Base-by-base conservation (phyloP, 2,113 vertebrate species). In the Erythrocercus mccallii region DNA sequence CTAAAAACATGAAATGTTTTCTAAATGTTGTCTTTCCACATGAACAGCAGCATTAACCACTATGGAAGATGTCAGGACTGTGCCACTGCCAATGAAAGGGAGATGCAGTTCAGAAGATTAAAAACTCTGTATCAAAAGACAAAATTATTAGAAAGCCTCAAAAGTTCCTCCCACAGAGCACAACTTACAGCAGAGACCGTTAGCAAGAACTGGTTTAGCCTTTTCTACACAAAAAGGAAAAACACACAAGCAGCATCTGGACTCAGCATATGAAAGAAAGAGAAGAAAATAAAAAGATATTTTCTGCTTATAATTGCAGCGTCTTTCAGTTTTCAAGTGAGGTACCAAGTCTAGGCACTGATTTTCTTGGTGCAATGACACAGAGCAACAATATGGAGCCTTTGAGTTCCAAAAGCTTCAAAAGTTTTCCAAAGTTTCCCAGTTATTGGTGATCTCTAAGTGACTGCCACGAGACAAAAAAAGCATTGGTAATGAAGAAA, bases 381-480 rank as follows among this genome's bases (percentile, higher is more conserved):
- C 5, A 11, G 10, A 53, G 40, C 65, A 69, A 30, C 6, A 35
- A 1, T 1, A 58, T 2, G 0, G 2, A 28, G 13, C 16, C 57
- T 42, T 88, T 48, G 47, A 10, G 23, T 19, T 66, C 44, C 38
- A 42, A 57, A 70, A 24, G 11, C 11, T 12, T 70, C 48, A 27
- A 14, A 23, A 64, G 30, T 24, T 61, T 64, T 30, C 38, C 40
- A 24, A 45, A 20, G 10, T 15, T 22, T 33, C 50, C 18, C 50
- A 37, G 66, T n/a, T 54, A 31, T 2, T 33, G 33, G 27, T 58
- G 68, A 60, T 38, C 6, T 68, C 33, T 76, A 44, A 28, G 19
- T 2, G 62, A 60, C 48, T 94, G 65, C 65, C 56, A 45, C 0
- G 5, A 62, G 33, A 27, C 48, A 61, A 31, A 74, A 21, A 1